phyloP scores from a whole-genome alignment of 2,888 invertebrate species.

The Lasioglossum calceatum region DNA sequence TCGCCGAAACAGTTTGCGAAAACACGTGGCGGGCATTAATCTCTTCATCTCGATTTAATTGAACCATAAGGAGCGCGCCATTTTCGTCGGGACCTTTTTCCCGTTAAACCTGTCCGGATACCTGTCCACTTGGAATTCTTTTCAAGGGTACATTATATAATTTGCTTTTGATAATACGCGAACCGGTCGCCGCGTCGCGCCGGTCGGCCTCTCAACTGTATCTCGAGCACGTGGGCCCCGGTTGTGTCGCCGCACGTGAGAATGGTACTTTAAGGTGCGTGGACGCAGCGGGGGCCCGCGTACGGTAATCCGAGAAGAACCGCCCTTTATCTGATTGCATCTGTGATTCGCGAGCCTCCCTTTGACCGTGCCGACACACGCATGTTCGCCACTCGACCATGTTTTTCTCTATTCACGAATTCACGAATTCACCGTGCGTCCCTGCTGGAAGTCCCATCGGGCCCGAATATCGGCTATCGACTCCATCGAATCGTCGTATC shows the following conservation, averaged over 20 bases:
- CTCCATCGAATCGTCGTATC: background rate
- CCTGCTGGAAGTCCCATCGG: background rate
- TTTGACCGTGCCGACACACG: slow-evolving; percentile 80
- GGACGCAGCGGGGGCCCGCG: slow-evolving; percentile 76
- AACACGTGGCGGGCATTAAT: background rate
- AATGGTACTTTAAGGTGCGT: slow-evolving; percentile 81
- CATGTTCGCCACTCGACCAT: slow-evolving; percentile 43
- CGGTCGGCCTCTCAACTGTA: slow-evolving; percentile 40
- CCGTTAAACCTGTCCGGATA: slow-evolving; percentile 15
- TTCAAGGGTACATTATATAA: slow-evolving; percentile 49
- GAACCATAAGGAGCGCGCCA: slow-evolving; percentile 2
- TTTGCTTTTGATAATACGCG: slow-evolving; percentile 55
- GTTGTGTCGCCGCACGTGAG: slow-evolving; percentile 80
- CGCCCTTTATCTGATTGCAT: slow-evolving; percentile 77
- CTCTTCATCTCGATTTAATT: slow-evolving; percentile 5
- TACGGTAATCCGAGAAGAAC: slow-evolving; percentile 79
- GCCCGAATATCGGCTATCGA: background rate
- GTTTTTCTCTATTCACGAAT: slow-evolving; percentile 59
- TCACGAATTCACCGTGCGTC: slow-evolving; percentile 37
- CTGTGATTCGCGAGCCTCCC: slow-evolving; percentile 77
- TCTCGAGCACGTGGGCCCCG: slow-evolving; percentile 68
- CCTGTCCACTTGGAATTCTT: slow-evolving; percentile 27
- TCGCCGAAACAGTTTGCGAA: background rate
- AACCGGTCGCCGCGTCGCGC: slow-evolving; percentile 20
- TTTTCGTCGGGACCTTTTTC: background rate